phyloP scores from a whole-genome alignment of 2,888 invertebrate species.

The Oeneis ivallda region DNA sequence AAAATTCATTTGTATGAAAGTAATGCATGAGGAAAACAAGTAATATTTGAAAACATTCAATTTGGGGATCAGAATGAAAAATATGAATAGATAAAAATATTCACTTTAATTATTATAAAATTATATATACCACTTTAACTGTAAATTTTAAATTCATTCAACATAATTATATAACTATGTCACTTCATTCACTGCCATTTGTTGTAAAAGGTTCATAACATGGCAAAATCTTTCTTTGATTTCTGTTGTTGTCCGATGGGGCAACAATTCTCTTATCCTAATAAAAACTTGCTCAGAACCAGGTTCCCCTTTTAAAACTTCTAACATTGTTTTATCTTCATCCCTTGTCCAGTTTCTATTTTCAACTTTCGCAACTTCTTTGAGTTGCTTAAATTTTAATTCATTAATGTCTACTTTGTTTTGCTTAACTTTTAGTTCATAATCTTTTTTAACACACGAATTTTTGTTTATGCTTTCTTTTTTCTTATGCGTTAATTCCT shows the following conservation, averaged over 20 bases:
- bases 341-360: conserved; percentile 86
- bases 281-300: conserved; percentile 84
- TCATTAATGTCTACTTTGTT: conserved; percentile 34
- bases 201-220: conserved; percentile 84
- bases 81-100: conserved; percentile 47
- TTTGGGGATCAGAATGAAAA: conserved; percentile 26
- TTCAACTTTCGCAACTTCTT: conserved; percentile 43
- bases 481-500: conserved; percentile 47
- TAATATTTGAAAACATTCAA: not conserved
- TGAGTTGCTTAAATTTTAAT: conserved; percentile 20
- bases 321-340: conserved; percentile 90
- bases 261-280: conserved; percentile 75
- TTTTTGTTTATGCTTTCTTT: conserved; percentile 56
- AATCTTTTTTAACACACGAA: conserved; percentile 42
- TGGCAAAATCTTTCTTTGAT: conserved; percentile 83
- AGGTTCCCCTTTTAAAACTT: conserved; percentile 86
- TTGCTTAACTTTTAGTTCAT: conserved; percentile 43
- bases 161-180: conserved; percentile 62
- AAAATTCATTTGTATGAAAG: not conserved
- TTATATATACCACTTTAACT: conserved; percentile 66
- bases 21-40: not conserved
- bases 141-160: conserved; percentile 49
- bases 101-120: conserved; percentile 65
- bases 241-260: conserved; percentile 79
- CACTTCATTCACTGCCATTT: conserved; percentile 79